These are phyloP conservation scores for Dilophus febrilis DNA, from an alignment of 2,888 invertebrate species.

Conservation along the genomic window DNA sequence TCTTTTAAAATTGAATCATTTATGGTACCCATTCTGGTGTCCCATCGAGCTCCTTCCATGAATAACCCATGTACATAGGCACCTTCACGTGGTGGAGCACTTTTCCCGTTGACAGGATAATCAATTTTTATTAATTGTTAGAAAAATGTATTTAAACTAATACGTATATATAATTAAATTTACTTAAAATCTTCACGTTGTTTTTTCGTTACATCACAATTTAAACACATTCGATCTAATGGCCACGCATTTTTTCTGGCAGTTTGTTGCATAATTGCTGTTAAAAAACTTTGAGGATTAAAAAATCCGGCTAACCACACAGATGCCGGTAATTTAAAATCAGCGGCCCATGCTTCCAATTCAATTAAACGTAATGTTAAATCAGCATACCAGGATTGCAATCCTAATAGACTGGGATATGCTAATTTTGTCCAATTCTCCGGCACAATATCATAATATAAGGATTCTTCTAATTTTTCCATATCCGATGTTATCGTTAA, in stretches of 20 bases:
- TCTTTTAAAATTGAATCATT: constrained; percentile 77
- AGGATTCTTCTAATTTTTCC: constrained; percentile 68
- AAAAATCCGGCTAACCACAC: constrained; percentile 93
- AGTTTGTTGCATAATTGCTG: constrained; percentile 95
- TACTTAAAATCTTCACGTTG: constrained; percentile 65
- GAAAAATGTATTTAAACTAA: not conserved
- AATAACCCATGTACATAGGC: constrained; percentile 76
- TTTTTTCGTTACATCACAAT: constrained; percentile 89
- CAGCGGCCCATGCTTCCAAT: constrained; percentile 73
- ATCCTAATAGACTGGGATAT: constrained; percentile 69
- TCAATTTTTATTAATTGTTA: not conserved
- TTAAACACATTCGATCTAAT: constrained; percentile 85
- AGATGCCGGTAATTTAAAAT: constrained; percentile 72
- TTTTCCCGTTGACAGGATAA: too few species aligned
- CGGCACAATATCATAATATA: constrained; percentile 86
- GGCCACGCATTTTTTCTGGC: constrained; percentile 94
- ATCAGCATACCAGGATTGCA: constrained; percentile 79
- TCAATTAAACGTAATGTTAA: constrained; percentile 61
- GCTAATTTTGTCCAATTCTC: constrained; percentile 70
- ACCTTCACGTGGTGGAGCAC: constrained; percentile 74
- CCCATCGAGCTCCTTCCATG: constrained; percentile 95
- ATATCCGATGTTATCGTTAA: constrained; percentile 82
- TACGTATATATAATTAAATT: constrained; percentile 13
- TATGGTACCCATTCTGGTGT: constrained; percentile 56
- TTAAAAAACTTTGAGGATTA: constrained; percentile 91